These are phyloP conservation scores for Tiliqua scincoides DNA, from an alignment of 2,113 vertebrate species.

Conservation along the genomic window DNA sequence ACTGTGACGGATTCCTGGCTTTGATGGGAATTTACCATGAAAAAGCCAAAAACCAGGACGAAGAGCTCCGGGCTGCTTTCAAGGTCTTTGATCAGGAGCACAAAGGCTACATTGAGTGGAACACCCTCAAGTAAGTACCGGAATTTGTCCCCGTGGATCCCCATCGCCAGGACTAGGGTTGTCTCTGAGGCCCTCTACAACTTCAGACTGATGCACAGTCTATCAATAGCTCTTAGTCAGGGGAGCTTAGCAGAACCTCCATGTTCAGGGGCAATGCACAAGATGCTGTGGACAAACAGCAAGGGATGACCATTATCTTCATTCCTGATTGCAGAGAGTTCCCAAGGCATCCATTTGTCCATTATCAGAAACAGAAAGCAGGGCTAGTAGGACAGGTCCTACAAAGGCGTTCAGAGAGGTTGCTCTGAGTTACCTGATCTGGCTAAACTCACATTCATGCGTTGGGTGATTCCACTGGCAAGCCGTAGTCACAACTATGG, in stretches of 20 bases:
- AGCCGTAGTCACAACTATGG: too few relatives aligned
- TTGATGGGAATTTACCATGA: conserved; percentile 70
- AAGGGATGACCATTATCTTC: background rate
- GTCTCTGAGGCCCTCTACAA: too few relatives aligned
- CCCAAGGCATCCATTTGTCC: too few relatives aligned
- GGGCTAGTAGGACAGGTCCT: too few relatives aligned
- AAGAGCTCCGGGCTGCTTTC: conserved; percentile 72
- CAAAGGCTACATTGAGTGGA: conserved; percentile 75
- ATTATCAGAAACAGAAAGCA: too few relatives aligned
- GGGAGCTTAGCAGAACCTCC: background rate
- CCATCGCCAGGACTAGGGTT: too few relatives aligned
- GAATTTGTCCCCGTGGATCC: too few relatives aligned
- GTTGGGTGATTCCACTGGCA: too few relatives aligned
- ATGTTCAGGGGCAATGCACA: background rate
- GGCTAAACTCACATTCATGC: too few relatives aligned
- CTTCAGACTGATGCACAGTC: background rate
- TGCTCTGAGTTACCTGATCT: too few relatives aligned
- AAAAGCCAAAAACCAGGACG: conserved; percentile 75
- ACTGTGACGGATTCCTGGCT: conserved; percentile 71
- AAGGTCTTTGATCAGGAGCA: conserved; percentile 74
- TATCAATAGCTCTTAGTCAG: background rate
- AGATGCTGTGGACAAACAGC: background rate
- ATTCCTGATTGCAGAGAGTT: too few relatives aligned
- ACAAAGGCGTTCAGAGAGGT: too few relatives aligned
- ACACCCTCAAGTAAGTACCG: conserved; percentile 66